phyloP scores from a whole-genome alignment of 1,140 invertebrate species.

The Calephelis virginiensis region DNA sequence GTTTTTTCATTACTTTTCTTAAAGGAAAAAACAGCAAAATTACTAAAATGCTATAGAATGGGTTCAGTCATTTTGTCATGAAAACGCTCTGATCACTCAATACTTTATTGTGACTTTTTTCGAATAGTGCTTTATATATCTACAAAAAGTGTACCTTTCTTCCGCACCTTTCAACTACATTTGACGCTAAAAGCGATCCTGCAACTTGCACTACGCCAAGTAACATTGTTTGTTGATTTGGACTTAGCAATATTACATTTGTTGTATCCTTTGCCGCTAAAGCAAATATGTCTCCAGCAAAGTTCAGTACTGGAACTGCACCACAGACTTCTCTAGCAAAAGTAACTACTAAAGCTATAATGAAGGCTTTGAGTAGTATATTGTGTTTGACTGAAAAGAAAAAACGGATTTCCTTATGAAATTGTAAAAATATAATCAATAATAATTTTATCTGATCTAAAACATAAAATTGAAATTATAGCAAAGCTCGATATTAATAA shows the following conservation, averaged over 20 bases:
- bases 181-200: conserved; percentile 48
- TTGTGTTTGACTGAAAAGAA: conserved; percentile 51
- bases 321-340: conserved; percentile 56
- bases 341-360: conserved; percentile 47
- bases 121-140: too few species aligned
- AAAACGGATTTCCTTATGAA: conserved; percentile 3
- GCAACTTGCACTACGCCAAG: conserved; percentile 41
- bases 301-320: conserved; percentile 56
- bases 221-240: conserved; percentile 31
- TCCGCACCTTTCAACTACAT: conserved; percentile 50
- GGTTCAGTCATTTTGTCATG: too few species aligned
- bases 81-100: too few species aligned
- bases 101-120: too few species aligned
- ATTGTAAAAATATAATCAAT: background rate
- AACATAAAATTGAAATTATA: background rate
- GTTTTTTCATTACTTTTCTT: too few species aligned
- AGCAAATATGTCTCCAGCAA: conserved; percentile 56
- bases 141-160: conserved; percentile 48
- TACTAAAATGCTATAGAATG: too few species aligned
- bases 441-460: background rate
- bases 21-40: too few species aligned
- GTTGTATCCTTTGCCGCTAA: conserved; percentile 38
- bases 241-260: conserved; percentile 32
- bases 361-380: conserved; percentile 49
- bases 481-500: too few species aligned